phyloP scores from a whole-genome alignment of 2,113 vertebrate species.

The Limnothrissa miodon region DNA sequence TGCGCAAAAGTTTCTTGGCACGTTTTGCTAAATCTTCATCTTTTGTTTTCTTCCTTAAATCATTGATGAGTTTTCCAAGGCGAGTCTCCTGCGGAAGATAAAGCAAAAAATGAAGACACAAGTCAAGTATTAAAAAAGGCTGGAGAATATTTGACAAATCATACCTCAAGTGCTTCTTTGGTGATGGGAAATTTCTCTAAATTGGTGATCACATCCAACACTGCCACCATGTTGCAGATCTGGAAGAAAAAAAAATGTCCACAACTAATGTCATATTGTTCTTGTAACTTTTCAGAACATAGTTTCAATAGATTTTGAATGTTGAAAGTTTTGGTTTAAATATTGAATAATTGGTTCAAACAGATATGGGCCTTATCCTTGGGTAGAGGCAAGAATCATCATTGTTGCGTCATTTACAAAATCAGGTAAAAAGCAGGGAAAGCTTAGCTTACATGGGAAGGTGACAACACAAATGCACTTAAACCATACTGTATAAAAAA shows the following conservation, averaged over 20 bases:
- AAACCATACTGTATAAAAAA: no score
- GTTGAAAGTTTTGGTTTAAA: neutral
- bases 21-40: constrained; percentile 97
- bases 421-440: no score
- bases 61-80: constrained; percentile 97
- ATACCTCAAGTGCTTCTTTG: constrained; percentile 98
- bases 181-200: constrained; percentile 98
- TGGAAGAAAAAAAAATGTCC: constrained; percentile 55
- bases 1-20: constrained; percentile 93
- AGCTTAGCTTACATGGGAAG: no score
- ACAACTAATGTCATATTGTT: neutral
- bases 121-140: no score
- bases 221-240: constrained; percentile 98
- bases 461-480: no score
- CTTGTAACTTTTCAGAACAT: neutral
- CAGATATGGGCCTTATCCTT: no score
- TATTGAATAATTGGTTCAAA: no score
- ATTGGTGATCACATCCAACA: constrained; percentile 95
- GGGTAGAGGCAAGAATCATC: no score
- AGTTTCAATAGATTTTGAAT: neutral
- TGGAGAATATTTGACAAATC: neutral
- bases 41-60: constrained; percentile 95
- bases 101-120: constrained; percentile 27
- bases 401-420: no score
- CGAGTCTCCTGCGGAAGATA: constrained; percentile 82